Percentiles rank a stretch among this genome's conserved stretches.
These are phyloP conservation scores for Acanthurus lineatus DNA, from an alignment of 2,797 vertebrate species.

Conservation along the genomic window DNA sequence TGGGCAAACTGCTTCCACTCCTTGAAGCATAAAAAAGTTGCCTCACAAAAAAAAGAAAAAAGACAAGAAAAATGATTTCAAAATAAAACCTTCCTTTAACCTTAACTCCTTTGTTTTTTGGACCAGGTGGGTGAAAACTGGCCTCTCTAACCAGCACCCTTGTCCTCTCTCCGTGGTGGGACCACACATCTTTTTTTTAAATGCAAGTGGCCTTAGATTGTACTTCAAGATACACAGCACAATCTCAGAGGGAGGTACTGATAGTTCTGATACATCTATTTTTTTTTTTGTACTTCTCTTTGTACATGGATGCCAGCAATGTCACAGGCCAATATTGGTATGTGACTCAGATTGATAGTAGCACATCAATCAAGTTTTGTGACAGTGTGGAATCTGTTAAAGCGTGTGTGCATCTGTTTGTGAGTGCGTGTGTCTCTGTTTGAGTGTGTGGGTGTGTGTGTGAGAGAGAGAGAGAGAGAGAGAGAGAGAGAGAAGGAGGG, in stretches of 20 bases:
- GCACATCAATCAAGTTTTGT: conserved; percentile 58
- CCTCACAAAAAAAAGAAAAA: background rate
- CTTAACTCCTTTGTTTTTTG: conserved; percentile 9
- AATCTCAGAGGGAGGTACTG: conserved; percentile 16
- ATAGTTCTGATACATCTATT: conserved; percentile 20
- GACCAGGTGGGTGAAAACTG: background rate
- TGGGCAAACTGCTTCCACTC: background rate
- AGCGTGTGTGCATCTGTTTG: background rate
- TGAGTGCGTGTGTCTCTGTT: conserved; percentile 24
- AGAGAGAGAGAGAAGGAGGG: background rate
- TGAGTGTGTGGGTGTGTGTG: conserved; percentile 14
- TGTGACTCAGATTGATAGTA: conserved; percentile 47
- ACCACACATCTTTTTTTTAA: conserved; percentile 19
- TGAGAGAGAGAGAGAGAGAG: background rate
- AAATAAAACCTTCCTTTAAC: background rate
- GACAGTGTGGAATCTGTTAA: conserved; percentile 51
- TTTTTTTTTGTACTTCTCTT: conserved; percentile 17
- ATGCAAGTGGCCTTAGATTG: conserved; percentile 7
- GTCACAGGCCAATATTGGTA: conserved; percentile 43
- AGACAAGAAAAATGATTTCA: too few species aligned
- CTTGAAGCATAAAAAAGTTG: background rate
- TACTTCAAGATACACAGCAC: background rate
- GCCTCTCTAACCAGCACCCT: conserved; percentile 9
- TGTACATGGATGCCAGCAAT: conserved; percentile 29
- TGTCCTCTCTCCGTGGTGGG: conserved; percentile 7